phyloP scores from a whole-genome alignment of 1,140 invertebrate species.

The Drosophila mayri region DNA sequence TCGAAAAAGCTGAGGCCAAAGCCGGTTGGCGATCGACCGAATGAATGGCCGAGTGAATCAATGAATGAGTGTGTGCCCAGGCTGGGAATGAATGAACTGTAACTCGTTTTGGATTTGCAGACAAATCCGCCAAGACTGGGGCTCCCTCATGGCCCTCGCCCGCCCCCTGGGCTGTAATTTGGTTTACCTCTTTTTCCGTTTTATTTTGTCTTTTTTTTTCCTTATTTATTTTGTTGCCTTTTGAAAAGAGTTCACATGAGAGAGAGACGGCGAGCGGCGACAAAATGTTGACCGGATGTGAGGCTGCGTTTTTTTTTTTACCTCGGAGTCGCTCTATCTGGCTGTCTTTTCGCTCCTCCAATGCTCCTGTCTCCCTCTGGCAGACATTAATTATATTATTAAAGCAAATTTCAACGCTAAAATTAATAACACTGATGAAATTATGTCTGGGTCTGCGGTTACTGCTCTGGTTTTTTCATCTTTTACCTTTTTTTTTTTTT shows the following conservation, averaged over 20 bases:
- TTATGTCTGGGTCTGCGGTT: conserved; percentile 29
- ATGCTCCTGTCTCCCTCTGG: conserved; percentile 16
- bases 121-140: conserved; percentile 60
- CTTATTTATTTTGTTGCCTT: conserved; percentile 50
- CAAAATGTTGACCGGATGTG: conserved; percentile 82
- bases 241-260: conserved; percentile 78
- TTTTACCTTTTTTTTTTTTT: conserved; percentile 2
- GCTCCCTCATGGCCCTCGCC: conserved; percentile 13
- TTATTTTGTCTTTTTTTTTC: conserved; percentile 31
- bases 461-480: conserved; percentile 13
- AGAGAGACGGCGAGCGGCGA: conserved; percentile 68
- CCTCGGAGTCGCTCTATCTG: conserved; percentile 8
- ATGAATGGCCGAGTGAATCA: conserved; percentile 50
- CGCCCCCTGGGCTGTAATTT: conserved; percentile 59
- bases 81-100: conserved; percentile 78
- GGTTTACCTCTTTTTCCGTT: conserved; percentile 63
- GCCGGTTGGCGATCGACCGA: conserved; percentile 61
- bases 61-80: conserved; percentile 60
- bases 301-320: conserved; percentile 71
- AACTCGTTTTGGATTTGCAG: conserved; percentile 80
- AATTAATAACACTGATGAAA: conserved; percentile 70
- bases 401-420: conserved; percentile 75
- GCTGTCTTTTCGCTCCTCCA: conserved; percentile 17
- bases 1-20: conserved; percentile 22
- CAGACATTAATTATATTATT: conserved; percentile 75